phyloP scores from a whole-genome alignment of 2,113 vertebrate species.

The Corapipo altera region DNA sequence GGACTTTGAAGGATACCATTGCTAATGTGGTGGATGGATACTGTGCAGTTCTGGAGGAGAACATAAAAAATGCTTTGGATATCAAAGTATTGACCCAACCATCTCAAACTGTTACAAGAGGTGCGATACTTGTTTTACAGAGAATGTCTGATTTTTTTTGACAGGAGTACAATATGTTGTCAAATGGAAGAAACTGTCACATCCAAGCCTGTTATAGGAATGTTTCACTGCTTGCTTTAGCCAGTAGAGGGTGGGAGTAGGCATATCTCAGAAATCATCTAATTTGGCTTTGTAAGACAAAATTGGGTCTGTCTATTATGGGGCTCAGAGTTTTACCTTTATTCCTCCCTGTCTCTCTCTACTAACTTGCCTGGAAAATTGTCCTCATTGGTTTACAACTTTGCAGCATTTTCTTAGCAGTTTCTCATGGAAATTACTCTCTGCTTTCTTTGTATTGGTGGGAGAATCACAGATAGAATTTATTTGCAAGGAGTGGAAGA shows the following conservation, averaged over 20 bases:
- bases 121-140: slow-evolving; percentile 63
- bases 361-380: not conserved
- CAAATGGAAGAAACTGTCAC: not conserved
- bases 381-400: not conserved
- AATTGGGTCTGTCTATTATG: not conserved
- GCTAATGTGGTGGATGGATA: slow-evolving; percentile 86
- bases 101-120: slow-evolving; percentile 80
- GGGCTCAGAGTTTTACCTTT: not conserved
- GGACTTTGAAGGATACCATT: slow-evolving; percentile 87
- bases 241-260: not conserved
- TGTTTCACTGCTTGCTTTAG: not conserved
- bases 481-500: not conserved
- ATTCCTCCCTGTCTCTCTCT: not conserved
- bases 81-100: slow-evolving; percentile 91
- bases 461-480: not conserved
- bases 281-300: not conserved
- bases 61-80: slow-evolving; percentile 86
- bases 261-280: not conserved
- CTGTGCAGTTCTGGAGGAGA: slow-evolving; percentile 83
- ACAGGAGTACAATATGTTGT: not conserved
- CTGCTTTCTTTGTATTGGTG: not conserved
- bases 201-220: not conserved
- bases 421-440: not conserved
- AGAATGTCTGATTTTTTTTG: not conserved
- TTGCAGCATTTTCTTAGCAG: not conserved